These are phyloP conservation scores for Lithosia quadra DNA, from an alignment of 2,888 invertebrate species.

Conservation along the genomic window DNA sequence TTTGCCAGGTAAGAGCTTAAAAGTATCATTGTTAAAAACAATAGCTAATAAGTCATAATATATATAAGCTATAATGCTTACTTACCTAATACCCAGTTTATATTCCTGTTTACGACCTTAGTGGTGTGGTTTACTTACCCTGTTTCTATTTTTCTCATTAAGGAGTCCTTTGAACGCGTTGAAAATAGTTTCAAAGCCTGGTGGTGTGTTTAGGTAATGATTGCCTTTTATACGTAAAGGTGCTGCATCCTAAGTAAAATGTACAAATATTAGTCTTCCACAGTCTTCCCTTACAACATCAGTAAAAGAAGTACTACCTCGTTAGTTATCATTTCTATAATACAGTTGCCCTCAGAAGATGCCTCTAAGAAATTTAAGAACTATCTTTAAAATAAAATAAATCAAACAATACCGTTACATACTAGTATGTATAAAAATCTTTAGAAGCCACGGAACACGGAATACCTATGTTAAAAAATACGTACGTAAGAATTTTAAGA, in stretches of 20 bases:
- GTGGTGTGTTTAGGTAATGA: constrained; percentile 86
- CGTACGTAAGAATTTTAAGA: too few relatives aligned
- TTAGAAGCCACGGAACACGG: too few relatives aligned
- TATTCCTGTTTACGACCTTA: neutral
- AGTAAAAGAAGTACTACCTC: too few relatives aligned
- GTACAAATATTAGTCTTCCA: neutral
- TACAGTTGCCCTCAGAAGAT: neutral
- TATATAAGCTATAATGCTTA: neutral
- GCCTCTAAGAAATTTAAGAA: too few relatives aligned
- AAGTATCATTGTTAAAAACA: too few relatives aligned
- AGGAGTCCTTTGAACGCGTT: constrained; percentile 83
- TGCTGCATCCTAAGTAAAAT: constrained; percentile 79
- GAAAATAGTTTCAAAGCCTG: constrained; percentile 86
- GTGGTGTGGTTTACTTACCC: constrained; percentile 72
- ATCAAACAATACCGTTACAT: too few relatives aligned
- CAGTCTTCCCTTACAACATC: neutral
- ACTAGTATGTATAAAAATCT: too few relatives aligned
- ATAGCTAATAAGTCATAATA: neutral
- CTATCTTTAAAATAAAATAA: too few relatives aligned
- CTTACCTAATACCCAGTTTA: too few relatives aligned
- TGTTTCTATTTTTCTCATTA: constrained; percentile 85
- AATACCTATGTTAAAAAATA: too few relatives aligned
- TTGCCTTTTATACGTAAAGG: constrained; percentile 87
- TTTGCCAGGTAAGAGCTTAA: too few relatives aligned
- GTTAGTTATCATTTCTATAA: neutral